Conservation (phyloP, 2,888 invertebrate species). For the Hesperia comma region DNA sequence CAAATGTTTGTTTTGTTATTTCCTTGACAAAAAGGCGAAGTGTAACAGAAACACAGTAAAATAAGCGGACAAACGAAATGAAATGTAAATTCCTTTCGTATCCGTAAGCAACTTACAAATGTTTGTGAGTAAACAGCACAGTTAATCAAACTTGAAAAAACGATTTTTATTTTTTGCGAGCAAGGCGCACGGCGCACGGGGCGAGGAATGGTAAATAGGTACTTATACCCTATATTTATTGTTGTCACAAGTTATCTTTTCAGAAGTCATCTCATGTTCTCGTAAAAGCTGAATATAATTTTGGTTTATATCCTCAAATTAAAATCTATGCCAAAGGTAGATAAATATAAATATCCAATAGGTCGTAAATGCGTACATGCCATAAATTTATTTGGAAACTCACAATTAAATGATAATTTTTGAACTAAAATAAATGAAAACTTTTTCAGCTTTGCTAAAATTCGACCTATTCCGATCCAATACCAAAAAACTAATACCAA, state of each 20-base stretch:
- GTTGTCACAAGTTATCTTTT: conserved; percentile 10
- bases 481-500: too few relatives aligned
- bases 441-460: too few relatives aligned
- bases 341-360: too few relatives aligned
- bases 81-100: conserved; percentile 31
- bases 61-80: conserved; percentile 19
- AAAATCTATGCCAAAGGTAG: too few relatives aligned
- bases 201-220: conserved; percentile 10
- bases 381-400: too few relatives aligned
- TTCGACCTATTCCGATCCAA: too few relatives aligned
- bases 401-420: too few relatives aligned
- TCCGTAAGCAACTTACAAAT: conserved; percentile 29
- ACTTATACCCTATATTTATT: conserved; percentile 8
- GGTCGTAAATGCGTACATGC: too few relatives aligned
- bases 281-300: conserved; percentile 19
- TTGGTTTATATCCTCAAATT: too few relatives aligned
- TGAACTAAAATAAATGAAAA: too few relatives aligned
- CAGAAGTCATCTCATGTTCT: background rate
- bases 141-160: conserved; percentile 42
- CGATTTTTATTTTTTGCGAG: conserved; percentile 42
- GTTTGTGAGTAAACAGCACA: conserved; percentile 40
- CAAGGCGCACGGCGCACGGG: conserved; percentile 37
- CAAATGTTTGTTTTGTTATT: conserved; percentile 26
- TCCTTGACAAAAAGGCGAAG: conserved; percentile 28
- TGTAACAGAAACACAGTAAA: conserved; percentile 33